Conservation (phyloP, 2,888 invertebrate species). For the Cistogaster globosa region DNA sequence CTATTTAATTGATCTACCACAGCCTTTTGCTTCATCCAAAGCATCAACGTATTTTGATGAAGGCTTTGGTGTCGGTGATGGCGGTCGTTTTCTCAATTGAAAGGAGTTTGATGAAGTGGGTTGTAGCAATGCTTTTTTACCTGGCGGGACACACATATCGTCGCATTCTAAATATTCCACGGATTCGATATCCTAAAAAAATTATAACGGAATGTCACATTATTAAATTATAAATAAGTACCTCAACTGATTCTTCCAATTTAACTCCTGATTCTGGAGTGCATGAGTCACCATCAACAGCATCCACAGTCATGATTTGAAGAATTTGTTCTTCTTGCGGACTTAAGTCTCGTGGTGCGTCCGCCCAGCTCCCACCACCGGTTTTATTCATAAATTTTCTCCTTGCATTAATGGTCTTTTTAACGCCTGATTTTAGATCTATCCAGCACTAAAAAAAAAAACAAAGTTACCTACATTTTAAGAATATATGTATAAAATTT, state of each 20-base stretch:
- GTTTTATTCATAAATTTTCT: constrained; percentile 8
- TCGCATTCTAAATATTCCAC: background rate
- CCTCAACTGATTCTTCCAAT: background rate
- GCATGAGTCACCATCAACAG: constrained; percentile 15
- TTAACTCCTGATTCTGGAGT: background rate
- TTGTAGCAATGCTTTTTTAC: too few species aligned
- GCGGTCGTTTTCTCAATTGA: too few species aligned
- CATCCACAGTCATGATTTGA: constrained; percentile 13
- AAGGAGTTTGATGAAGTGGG: too few species aligned
- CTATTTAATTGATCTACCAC: too few species aligned
- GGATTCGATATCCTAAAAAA: background rate
- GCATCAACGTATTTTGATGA: too few species aligned
- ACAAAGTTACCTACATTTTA: background rate
- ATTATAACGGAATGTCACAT: background rate
- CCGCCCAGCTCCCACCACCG: background rate
- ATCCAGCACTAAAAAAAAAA: constrained; percentile 5
- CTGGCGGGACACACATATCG: background rate
- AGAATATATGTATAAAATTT: background rate
- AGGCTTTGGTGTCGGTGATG: too few species aligned
- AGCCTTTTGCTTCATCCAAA: too few species aligned
- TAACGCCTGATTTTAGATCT: constrained; percentile 6
- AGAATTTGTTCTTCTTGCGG: constrained; percentile 12
- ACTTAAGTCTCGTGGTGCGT: background rate
- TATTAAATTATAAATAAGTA: background rate
- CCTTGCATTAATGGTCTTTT: background rate